Conservation (phyloP, 2,888 invertebrate genomes). For the Euplagia quadripunctaria region DNA sequence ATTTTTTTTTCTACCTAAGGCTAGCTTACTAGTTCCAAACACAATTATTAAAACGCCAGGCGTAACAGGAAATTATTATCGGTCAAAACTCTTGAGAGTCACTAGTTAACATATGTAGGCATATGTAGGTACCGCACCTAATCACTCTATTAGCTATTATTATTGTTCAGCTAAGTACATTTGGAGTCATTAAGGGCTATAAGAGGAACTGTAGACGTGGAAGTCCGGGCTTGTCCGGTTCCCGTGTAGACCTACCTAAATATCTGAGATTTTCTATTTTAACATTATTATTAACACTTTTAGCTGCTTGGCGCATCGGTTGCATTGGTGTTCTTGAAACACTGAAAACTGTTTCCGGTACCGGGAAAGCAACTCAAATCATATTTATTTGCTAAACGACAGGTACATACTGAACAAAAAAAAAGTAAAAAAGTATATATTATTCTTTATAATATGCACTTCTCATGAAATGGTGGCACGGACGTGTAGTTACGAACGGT, state of each 20-base stretch:
- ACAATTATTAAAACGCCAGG: neutral
- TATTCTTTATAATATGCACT: too few species aligned
- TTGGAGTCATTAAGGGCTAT: slow-evolving; percentile 1
- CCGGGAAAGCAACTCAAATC: too few species aligned
- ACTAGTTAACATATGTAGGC: slow-evolving; percentile 4
- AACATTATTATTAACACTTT: neutral
- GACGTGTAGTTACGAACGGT: too few species aligned
- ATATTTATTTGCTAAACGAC: too few species aligned
- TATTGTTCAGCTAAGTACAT: slow-evolving; percentile 10
- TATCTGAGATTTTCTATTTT: neutral
- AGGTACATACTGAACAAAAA: too few species aligned
- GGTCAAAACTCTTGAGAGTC: neutral
- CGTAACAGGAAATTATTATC: slow-evolving; percentile 9
- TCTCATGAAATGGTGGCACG: too few species aligned
- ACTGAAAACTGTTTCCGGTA: too few species aligned
- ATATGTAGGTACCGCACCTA: slow-evolving; percentile 15
- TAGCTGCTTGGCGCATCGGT: neutral
- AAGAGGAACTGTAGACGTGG: neutral
- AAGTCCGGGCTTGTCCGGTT: neutral
- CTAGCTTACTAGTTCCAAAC: neutral
- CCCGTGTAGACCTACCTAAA: neutral
- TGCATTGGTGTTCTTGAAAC: too few species aligned
- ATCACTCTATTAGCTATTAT: slow-evolving; percentile 11
- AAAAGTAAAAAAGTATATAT: too few species aligned
- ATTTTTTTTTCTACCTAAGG: neutral